phyloP scores from a whole-genome alignment of 1,140 invertebrate species.

The Hestina assimilis region DNA sequence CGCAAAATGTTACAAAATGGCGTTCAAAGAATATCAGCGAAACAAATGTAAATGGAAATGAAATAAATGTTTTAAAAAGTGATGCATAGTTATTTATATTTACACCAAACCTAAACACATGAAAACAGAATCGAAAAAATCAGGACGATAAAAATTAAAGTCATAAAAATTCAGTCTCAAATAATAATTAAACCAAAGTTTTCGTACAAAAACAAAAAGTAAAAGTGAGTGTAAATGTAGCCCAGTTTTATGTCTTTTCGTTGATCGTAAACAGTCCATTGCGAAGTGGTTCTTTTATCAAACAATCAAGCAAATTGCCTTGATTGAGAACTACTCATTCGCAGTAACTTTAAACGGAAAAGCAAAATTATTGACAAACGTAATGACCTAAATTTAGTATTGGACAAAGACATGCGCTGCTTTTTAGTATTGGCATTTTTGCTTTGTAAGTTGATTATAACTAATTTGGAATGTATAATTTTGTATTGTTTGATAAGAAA shows the following conservation, averaged over 20 bases:
- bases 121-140: no score
- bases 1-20: conserved; percentile 52
- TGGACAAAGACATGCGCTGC: conserved; percentile 45
- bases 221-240: conserved; percentile 4
- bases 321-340: conserved; percentile 24
- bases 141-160: no score
- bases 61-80: no score
- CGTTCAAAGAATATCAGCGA: conserved; percentile 31
- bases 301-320: conserved; percentile 27
- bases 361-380: conserved; percentile 22
- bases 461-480: neutral
- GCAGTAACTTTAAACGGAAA: conserved; percentile 35
- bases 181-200: neutral
- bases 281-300: conserved; percentile 27
- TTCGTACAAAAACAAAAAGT: neutral
- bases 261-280: conserved; percentile 12
- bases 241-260: conserved; percentile 24
- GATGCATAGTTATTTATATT: no score
- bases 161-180: no score
- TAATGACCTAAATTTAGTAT: conserved; percentile 9
- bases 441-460: conserved; percentile 49
- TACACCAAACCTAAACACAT: no score
- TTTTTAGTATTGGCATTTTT: conserved; percentile 53
- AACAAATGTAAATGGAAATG: conserved; percentile 32
- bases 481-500: neutral